Evolutionary conservation across 2,888 invertebrate species (phyloP).

Genomic region (Seira musarum): DNA sequence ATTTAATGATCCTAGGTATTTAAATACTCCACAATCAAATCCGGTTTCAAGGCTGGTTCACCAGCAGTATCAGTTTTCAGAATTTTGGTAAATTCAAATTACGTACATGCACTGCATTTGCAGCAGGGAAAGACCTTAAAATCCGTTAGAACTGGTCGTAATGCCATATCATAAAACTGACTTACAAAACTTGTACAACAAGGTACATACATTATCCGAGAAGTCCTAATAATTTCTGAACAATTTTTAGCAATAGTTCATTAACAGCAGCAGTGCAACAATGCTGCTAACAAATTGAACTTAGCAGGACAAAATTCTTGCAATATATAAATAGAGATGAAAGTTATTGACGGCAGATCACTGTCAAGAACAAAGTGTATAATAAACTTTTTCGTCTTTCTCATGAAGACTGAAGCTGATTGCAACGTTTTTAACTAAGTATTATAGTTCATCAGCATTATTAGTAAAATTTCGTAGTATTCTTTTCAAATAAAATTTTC

Average conservation of each 20-base stretch:
- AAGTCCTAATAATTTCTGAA: neutral
- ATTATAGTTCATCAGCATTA: too few relatives aligned
- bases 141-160: too few relatives aligned
- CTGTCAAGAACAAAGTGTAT: neutral
- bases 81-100: neutral
- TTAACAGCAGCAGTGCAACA: neutral
- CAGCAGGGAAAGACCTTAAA: too few relatives aligned
- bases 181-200: neutral
- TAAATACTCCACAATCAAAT: neutral
- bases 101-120: neutral
- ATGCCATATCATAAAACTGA: neutral
- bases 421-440: too few relatives aligned
- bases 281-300: neutral
- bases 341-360: neutral
- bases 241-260: neutral
- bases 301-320: neutral
- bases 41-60: neutral
- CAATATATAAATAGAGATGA: neutral
- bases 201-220: neutral
- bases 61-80: neutral
- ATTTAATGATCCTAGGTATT: neutral
- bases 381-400: neutral
- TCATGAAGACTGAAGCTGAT: too few relatives aligned
- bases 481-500: too few relatives aligned
- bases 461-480: too few relatives aligned